A percentile compares a stretch with the other conserved stretches of the same genome.
Conservation (phyloP, 2,113 vertebrate genomes). For the Menidia beryllina region DNA sequence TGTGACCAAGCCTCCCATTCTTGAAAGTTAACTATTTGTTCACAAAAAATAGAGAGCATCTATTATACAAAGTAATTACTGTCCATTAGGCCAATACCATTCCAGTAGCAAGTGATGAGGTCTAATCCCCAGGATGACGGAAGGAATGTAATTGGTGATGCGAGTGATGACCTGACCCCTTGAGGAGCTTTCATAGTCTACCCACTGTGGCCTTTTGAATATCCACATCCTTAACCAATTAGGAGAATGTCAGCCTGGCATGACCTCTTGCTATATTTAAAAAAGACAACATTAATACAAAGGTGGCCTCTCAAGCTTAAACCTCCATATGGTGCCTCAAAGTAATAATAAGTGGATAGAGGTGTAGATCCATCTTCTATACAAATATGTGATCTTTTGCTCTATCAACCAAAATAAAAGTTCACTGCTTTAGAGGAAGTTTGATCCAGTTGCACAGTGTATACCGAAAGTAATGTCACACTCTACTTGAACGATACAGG, state of each 20-base stretch:
- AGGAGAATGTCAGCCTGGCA: slow-evolving; percentile 73
- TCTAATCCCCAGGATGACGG: slow-evolving; percentile 25
- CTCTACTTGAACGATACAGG: not conserved
- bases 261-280: slow-evolving; percentile 53
- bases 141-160: slow-evolving; percentile 40
- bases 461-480: not conserved
- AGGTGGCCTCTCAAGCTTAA: slow-evolving; percentile 44
- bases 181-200: slow-evolving; percentile 34
- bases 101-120: slow-evolving; percentile 10
- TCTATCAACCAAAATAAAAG: not conserved
- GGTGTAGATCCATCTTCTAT: slow-evolving; percentile 6
- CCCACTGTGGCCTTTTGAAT: slow-evolving; percentile 57
- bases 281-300: slow-evolving; percentile 49
- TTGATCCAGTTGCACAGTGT: too few relatives aligned
- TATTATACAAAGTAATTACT: slow-evolving; percentile 15
- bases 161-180: slow-evolving; percentile 50
- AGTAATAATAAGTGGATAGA: slow-evolving; percentile 50
- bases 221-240: slow-evolving; percentile 61
- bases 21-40: not conserved
- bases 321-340: slow-evolving; percentile 33
- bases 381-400: slow-evolving; percentile 11
- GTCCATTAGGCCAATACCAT: not conserved
- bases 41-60: slow-evolving; percentile 8
- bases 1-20: not conserved
- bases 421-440: too few relatives aligned